These are phyloP conservation scores for Amyelois transitella DNA, from an alignment of 1,140 invertebrate species.

Conservation along the genomic window DNA sequence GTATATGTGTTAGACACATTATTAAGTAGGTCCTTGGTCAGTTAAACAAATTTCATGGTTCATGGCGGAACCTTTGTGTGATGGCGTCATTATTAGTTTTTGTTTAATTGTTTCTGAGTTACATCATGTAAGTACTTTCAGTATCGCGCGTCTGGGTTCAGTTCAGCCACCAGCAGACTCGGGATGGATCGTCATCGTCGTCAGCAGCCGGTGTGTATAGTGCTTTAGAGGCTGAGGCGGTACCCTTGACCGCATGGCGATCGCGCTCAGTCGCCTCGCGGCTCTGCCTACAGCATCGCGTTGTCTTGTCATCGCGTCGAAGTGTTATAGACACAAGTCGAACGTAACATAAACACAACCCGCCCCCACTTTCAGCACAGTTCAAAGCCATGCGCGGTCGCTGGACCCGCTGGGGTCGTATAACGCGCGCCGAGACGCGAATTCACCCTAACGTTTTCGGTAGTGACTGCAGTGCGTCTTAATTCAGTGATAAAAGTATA, in stretches of 20 bases:
- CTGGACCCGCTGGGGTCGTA: conserved; percentile 5
- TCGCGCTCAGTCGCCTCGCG: conserved; percentile 49
- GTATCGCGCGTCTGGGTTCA: too few relatives aligned
- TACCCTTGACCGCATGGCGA: conserved; percentile 51
- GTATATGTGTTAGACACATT: too few relatives aligned
- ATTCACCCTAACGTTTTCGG: not conserved
- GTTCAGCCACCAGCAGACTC: not conserved
- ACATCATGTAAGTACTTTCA: too few relatives aligned
- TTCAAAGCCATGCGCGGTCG: conserved; percentile 36
- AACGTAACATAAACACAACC: conserved; percentile 27
- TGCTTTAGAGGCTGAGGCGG: conserved; percentile 9
- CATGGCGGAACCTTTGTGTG: not conserved
- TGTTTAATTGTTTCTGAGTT: not conserved
- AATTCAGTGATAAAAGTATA: not conserved
- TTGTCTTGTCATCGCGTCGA: conserved; percentile 7
- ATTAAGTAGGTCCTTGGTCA: too few relatives aligned
- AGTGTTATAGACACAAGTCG: conserved; percentile 7
- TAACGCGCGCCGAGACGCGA: not conserved
- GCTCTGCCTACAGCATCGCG: conserved; percentile 47
- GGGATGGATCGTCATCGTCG: not conserved
- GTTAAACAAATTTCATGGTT: not conserved
- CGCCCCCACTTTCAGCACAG: conserved; percentile 20
- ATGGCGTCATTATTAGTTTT: not conserved
- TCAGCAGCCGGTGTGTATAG: not conserved
- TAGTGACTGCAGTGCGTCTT: not conserved